Percentiles rank a stretch among this genome's conserved stretches.
These are phyloP conservation scores for Stomorhina lunata DNA, from an alignment of 2,888 invertebrate genomes.

Conservation along the genomic window DNA sequence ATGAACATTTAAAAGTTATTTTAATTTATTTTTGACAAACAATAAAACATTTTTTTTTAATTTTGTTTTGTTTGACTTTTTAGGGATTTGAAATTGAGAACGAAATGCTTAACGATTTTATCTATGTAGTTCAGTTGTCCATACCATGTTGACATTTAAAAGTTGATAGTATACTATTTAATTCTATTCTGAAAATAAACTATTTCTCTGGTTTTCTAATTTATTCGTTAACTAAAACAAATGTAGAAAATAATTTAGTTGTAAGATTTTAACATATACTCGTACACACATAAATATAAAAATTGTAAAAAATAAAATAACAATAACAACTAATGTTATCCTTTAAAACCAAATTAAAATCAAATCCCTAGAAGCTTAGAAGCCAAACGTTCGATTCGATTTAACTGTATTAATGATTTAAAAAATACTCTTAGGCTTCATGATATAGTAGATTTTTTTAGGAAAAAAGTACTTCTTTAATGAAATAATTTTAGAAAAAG, in stretches of 20 bases:
- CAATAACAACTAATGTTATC: neutral
- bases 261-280: conserved; percentile 10
- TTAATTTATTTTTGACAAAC: too few species aligned
- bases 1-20: too few species aligned
- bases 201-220: neutral
- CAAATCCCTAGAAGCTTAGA: conserved; percentile 59
- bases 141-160: too few species aligned
- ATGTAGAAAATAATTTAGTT: conserved; percentile 32
- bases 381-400: conserved; percentile 42
- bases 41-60: too few species aligned
- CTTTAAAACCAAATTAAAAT: neutral
- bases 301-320: neutral
- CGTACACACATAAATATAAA: neutral
- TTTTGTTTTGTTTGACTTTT: too few species aligned
- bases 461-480: conserved; percentile 29
- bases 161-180: too few species aligned
- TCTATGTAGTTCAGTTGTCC: too few species aligned
- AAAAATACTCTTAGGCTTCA: conserved; percentile 33
- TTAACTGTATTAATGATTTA: conserved; percentile 19
- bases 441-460: conserved; percentile 43
- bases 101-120: too few species aligned
- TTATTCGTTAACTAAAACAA: too few species aligned
- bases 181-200: conserved; percentile 30
- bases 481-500: conserved; percentile 36
- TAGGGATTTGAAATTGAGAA: too few species aligned